Conservation (phyloP, 2,113 vertebrate genomes). For the Puntigrus tetrazona region DNA sequence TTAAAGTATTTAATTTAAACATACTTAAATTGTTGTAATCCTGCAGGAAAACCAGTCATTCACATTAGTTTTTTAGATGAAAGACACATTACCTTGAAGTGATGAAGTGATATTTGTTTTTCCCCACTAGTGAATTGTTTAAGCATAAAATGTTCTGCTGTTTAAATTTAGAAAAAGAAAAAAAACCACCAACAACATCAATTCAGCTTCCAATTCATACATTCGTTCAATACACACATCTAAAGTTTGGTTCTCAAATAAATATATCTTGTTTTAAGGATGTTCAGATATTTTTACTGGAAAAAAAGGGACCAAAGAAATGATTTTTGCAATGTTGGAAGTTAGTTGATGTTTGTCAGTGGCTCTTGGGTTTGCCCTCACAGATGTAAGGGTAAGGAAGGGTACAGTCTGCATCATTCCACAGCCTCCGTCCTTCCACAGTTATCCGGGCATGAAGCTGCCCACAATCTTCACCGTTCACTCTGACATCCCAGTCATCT, state of each 20-base stretch:
- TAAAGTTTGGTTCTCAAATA: background rate
- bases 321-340: background rate
- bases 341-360: background rate
- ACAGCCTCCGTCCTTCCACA: slow-evolving; percentile 36
- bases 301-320: background rate
- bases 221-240: too few relatives aligned
- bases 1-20: background rate
- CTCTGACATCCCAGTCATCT: slow-evolving; percentile 62
- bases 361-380: slow-evolving; percentile 41
- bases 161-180: background rate
- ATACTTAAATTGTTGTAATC: background rate
- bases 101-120: background rate
- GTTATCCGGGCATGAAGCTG: slow-evolving; percentile 54
- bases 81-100: background rate
- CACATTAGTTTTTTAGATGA: background rate
- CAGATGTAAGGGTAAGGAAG: slow-evolving; percentile 58
- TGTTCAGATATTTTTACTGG: background rate
- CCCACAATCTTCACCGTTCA: slow-evolving; percentile 71
- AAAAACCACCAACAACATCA: too few relatives aligned
- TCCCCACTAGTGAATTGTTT: background rate
- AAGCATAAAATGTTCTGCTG: background rate
- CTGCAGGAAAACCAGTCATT: background rate
- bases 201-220: background rate
- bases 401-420: slow-evolving; percentile 71
- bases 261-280: background rate